Evolutionary conservation across 2,797 vertebrate species (phyloP).

Genomic region (Phoxinus dragarum): DNA sequence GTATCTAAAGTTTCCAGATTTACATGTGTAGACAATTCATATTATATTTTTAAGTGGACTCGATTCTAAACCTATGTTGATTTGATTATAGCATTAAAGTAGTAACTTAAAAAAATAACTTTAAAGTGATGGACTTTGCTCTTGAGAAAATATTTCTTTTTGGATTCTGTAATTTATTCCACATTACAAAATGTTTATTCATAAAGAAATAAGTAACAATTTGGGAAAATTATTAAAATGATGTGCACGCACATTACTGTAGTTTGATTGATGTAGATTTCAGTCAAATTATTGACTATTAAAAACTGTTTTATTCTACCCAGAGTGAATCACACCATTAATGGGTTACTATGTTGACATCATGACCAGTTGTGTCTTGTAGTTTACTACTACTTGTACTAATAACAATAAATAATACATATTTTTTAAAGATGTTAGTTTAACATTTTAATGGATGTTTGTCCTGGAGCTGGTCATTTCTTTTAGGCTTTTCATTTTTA

Average conservation of each 20-base stretch:
- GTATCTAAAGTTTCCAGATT: neutral
- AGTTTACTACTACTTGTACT: neutral
- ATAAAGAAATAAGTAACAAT: neutral
- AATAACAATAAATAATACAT: no score
- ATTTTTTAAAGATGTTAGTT: no score
- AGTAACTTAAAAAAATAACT: neutral
- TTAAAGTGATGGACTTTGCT: neutral
- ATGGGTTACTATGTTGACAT: neutral
- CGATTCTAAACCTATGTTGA: neutral
- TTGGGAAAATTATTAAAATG: neutral
- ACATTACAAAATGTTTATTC: neutral
- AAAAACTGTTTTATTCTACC: neutral
- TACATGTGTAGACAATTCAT: neutral
- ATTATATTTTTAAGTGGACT: neutral
- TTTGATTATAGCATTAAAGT: neutral
- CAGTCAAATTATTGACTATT: no score
- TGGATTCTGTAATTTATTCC: neutral
- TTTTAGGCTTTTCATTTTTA: constrained; percentile 1
- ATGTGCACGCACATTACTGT: no score
- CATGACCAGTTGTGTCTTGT: neutral
- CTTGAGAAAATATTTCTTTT: neutral
- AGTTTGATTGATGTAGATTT: no score
- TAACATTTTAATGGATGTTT: no score
- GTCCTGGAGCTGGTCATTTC: neutral
- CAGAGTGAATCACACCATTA: neutral